A percentile compares a stretch with the other conserved stretches of the same genome.
These are phyloP conservation scores for Brenthis daphne DNA, from an alignment of 2,888 invertebrate species.

Conservation along the genomic window DNA sequence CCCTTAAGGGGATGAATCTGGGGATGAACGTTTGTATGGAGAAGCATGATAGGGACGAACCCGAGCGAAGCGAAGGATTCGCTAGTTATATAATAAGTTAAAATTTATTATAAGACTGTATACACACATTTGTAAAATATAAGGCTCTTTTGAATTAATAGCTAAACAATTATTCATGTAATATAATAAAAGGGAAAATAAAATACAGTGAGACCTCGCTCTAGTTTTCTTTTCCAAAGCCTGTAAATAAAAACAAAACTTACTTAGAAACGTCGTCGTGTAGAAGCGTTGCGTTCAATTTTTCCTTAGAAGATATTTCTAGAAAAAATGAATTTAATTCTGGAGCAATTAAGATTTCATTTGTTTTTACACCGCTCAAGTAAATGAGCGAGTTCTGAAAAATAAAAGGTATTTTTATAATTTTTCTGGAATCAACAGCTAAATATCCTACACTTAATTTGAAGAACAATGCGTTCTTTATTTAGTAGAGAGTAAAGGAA, in stretches of 20 bases:
- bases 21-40: no score
- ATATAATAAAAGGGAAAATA: neutral
- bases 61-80: neutral
- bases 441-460: no score
- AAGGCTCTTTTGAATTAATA: no score
- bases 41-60: no score
- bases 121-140: no score
- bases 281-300: slow-evolving; percentile 48
- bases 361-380: slow-evolving; percentile 37
- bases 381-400: slow-evolving; percentile 52
- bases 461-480: no score
- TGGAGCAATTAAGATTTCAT: slow-evolving; percentile 57
- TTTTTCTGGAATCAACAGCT: no score
- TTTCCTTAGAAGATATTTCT: slow-evolving; percentile 42
- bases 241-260: slow-evolving; percentile 5
- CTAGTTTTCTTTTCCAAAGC: neutral
- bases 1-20: no score
- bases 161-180: no score
- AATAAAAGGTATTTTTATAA: neutral
- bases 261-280: slow-evolving; percentile 60
- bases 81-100: neutral
- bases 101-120: slow-evolving; percentile 41
- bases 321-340: slow-evolving; percentile 49
- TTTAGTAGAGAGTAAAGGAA: no score
- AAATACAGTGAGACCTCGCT: neutral